phyloP scores from a whole-genome alignment of 2,888 invertebrate species.

The Apomyelois bistriatella region DNA sequence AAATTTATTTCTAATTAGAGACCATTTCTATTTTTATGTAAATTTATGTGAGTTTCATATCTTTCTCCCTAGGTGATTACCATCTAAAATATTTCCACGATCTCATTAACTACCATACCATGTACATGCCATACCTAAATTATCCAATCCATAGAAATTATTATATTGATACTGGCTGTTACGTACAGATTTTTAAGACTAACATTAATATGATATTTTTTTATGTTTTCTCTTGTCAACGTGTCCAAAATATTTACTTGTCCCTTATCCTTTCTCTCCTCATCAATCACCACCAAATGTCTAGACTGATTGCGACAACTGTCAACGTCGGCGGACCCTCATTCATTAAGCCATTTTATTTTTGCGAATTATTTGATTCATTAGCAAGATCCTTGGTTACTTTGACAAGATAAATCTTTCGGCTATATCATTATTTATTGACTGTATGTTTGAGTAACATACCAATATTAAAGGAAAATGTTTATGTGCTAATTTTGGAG shows the following conservation, averaged over 20 bases:
- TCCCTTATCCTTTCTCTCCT: background rate
- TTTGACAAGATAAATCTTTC: background rate
- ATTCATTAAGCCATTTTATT: conserved; percentile 8
- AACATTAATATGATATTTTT: no score
- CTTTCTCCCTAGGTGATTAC: no score
- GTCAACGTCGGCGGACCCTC: background rate
- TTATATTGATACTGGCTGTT: no score
- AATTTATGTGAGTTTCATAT: no score
- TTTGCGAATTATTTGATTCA: conserved; percentile 10
- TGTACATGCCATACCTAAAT: no score
- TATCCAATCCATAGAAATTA: no score
- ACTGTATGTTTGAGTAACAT: background rate
- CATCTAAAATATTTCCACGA: no score
- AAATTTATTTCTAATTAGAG: no score
- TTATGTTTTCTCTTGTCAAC: no score
- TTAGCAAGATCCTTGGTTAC: conserved; percentile 1
- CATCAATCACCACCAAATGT: conserved; percentile 14
- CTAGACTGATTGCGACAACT: conserved; percentile 32
- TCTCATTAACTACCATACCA: no score
- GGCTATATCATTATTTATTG: background rate
- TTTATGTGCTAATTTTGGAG: background rate
- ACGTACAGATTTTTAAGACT: no score
- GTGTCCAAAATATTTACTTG: background rate
- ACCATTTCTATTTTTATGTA: no score
- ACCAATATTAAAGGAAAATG: background rate